These are phyloP conservation scores for Drosophila multiciliata DNA, from an alignment of 2,888 invertebrate species.

Conservation along the genomic window DNA sequence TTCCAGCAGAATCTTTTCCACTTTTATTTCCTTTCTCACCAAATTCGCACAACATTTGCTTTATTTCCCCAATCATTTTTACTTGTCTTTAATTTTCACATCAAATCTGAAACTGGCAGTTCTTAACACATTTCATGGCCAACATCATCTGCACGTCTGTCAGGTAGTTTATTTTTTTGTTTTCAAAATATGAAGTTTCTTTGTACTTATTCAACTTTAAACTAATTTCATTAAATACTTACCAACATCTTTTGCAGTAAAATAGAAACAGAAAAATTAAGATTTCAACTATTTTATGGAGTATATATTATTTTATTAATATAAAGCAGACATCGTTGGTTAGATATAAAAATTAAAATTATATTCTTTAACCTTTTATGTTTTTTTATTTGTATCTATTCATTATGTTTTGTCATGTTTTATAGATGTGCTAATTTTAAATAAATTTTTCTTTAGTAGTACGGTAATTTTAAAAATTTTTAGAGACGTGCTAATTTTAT, in stretches of 20 bases:
- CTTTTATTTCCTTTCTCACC: neutral
- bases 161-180: neutral
- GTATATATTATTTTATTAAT: neutral
- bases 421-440: no score
- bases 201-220: neutral
- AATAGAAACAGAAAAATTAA: neutral
- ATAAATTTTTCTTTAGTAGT: no score
- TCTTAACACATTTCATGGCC: neutral
- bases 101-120: neutral
- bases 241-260: neutral
- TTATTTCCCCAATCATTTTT: neutral
- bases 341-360: neutral
- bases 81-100: neutral
- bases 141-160: neutral
- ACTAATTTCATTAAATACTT: neutral
- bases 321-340: fast-evolving
- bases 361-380: neutral
- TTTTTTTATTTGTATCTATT: no score
- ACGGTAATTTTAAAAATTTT: neutral
- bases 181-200: no score
- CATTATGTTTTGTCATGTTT: no score
- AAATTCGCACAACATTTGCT: neutral
- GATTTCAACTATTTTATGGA: neutral
- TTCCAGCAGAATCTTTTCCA: neutral
- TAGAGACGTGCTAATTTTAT: neutral